Base-by-base conservation (phyloP, 2,888 invertebrate species). In the Athalia circularis region DNA sequence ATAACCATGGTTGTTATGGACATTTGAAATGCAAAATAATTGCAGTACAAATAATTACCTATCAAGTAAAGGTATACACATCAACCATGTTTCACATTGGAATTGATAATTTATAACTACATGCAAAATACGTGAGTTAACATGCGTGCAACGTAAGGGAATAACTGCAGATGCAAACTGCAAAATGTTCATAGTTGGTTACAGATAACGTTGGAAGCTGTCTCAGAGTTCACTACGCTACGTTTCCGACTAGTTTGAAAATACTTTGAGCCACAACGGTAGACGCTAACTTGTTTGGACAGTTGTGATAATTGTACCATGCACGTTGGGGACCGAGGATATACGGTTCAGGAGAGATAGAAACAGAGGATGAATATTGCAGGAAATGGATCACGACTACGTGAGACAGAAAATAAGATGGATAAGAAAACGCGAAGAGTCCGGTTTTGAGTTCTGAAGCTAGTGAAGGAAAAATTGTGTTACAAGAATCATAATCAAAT, bases 231-330 rank as follows among this genome's bases (percentile, higher is more conserved):
- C n/a, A 47, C 72, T 72, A 68, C 68, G 43, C 72, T 47, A 52
- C 59, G 8, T 57, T 59, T 13, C 57, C 9, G 59, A 59, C 72
- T 52, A 59, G 72, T 48, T 72, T 72, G 13, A 47, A 45, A 59
- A 59, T 72, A 68, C 68, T 54, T 52, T 72, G 72, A 72, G 47
- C 72, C 59, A 47, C 72, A 9, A 13, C 59, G 13, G 59, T 57
- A 72, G 47, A 72, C 52, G 47, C 72, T 72, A 47, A 75, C 75
- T 75, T 64, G 75, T 75, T 62, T 50, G 62, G 75, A 64, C 64
- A 64, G 61, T 75, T 64, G 75, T 62, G 75, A 62, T 62, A 75
- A 75, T 75, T 75, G 64, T 75, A 9, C 64, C 62, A 7, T 75
- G 62, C n/a, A 57, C 72, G 72, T 61, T 57, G 72, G n/a, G 8